A percentile compares a stretch with the other conserved stretches of the same genome.
Evolutionary conservation across 2,113 vertebrate species (phyloP).

Genomic region (Gymnarchus niloticus): DNA sequence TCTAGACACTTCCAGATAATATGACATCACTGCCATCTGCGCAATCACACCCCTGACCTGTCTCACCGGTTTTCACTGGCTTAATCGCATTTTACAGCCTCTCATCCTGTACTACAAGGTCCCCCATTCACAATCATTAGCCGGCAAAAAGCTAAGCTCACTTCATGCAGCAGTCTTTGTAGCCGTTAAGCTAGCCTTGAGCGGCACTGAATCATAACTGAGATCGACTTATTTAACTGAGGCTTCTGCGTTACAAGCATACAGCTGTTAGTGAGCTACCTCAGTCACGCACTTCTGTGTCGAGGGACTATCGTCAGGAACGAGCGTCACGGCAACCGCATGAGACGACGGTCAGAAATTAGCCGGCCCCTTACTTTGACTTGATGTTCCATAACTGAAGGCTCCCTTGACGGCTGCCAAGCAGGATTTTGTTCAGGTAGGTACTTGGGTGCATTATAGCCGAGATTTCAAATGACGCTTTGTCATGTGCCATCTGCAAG

Average conservation of each 20-base stretch:
- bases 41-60: neutral
- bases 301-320: neutral
- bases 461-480: constrained; percentile 72
- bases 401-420: constrained; percentile 86
- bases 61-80: neutral
- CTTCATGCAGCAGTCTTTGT: neutral
- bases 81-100: neutral
- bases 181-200: neutral
- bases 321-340: neutral
- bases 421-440: constrained; percentile 93
- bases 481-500: constrained; percentile 78
- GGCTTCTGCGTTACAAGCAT: no score
- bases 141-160: neutral
- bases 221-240: neutral
- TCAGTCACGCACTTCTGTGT: neutral
- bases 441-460: constrained; percentile 90
- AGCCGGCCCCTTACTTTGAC: constrained; percentile 71
- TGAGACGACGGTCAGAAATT: neutral
- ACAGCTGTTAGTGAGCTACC: no score
- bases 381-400: constrained; percentile 96
- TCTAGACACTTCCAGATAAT: neutral
- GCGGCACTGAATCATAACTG: neutral
- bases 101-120: neutral
- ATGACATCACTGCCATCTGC: neutral
- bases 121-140: neutral